Base-by-base conservation (phyloP, 2,113 vertebrate genomes). In the Thalassoma bifasciatum region DNA sequence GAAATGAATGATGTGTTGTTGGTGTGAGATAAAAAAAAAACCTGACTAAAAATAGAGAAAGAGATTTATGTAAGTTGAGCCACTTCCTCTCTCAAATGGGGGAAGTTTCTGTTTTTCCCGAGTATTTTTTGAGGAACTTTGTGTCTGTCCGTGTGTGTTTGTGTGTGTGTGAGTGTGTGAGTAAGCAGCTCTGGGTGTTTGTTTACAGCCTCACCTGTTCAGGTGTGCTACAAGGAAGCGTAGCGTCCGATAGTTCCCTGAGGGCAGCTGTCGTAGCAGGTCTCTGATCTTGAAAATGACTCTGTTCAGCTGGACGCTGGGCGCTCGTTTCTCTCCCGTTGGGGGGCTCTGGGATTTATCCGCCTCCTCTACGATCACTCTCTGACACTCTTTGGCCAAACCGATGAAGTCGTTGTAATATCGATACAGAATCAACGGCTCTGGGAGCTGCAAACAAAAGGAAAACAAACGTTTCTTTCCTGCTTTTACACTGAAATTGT, bases 351-450 rank as follows among this genome's bases (percentile, higher is more conserved):
- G 88, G 68, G 91, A 89, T 22, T 85, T 79, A 9, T 95, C 96
- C 4, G 92, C 64, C 16, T 98, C 95, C 42, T 96, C 95, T 67
- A 90, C 94, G 16, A 88, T 79, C 68, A 93, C 56, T 5, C 88
- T 91, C 77, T 96, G 95, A 65, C 95, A 96, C 87, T 98, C 97
- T 91, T 98, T 98, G 76, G 96, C 95, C 89, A 99, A 90, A 74
- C 97, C 97, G 66, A 98, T 97, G 78, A 98, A 92, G 80, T 99
- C 96, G 34, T 97, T 97, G 92, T 99, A 99, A 86, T 96, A 93
- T 21, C 96, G 95, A 92, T 96, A 98, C 67, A 95, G 92, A 88
- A 99, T 95, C 92, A 99, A 82, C 1, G 98, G 97, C 85, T 99
- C 98, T 1, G 97, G 98, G 26, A 99, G 94, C 98, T 99, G 86